These are phyloP conservation scores for Drosophila serrata DNA, from an alignment of 1,140 invertebrate species.

Conservation along the genomic window DNA sequence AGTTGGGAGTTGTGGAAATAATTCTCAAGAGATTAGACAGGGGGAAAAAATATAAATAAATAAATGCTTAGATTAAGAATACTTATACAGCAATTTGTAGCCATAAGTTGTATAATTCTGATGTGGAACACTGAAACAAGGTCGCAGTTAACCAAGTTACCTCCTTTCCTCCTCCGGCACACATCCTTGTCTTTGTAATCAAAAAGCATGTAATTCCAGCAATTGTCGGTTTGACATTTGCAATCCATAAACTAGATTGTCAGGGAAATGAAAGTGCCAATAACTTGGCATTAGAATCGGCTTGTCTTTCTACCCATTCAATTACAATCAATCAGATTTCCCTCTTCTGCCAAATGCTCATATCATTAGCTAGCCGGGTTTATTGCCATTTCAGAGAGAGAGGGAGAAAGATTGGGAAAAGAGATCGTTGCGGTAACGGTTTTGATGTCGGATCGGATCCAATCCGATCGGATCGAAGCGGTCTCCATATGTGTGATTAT, in stretches of 20 bases:
- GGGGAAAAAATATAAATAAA: too few relatives aligned
- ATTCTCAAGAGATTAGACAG: not conserved
- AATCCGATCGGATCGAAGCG: slow-evolving; percentile 20
- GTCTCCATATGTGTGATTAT: slow-evolving; percentile 37
- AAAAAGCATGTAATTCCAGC: slow-evolving; percentile 15
- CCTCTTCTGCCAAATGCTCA: slow-evolving; percentile 35
- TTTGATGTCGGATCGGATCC: slow-evolving; percentile 27
- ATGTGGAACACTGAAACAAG: slow-evolving; percentile 10
- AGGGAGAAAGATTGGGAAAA: not conserved
- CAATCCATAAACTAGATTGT: slow-evolving; percentile 37
- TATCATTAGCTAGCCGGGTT: slow-evolving; percentile 50
- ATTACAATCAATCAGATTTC: slow-evolving; percentile 71
- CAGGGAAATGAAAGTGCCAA: slow-evolving; percentile 49
- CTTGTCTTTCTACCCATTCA: slow-evolving; percentile 25
- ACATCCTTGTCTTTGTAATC: slow-evolving; percentile 25
- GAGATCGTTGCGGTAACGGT: slow-evolving; percentile 49
- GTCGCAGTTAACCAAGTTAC: slow-evolving; percentile 8
- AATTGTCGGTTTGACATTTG: slow-evolving; percentile 32
- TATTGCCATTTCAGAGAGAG: slow-evolving; percentile 33
- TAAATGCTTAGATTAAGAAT: not conserved
- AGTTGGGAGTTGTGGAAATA: not conserved
- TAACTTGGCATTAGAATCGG: slow-evolving; percentile 56
- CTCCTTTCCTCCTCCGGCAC: slow-evolving; percentile 4
- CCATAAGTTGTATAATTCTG: not conserved
- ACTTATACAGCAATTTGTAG: not conserved